phyloP scores from a whole-genome alignment of 2,888 invertebrate species.

The Nemurella pictetii region DNA sequence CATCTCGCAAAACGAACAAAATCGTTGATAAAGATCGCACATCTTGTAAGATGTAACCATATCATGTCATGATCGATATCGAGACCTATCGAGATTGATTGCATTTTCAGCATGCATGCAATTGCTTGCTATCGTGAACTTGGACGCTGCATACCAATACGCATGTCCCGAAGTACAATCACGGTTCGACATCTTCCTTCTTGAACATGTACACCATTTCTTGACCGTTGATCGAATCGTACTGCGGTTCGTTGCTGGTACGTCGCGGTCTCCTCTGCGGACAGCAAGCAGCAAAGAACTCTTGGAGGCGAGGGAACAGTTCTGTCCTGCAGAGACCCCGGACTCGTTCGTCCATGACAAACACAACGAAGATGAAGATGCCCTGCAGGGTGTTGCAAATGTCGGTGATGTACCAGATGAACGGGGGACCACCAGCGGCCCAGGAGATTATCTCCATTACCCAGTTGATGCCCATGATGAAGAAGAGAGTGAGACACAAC shows the following conservation, averaged over 20 bases:
- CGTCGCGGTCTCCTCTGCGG: neutral
- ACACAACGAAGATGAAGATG: constrained; percentile 38
- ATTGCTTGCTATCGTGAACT: neutral
- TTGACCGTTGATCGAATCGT: neutral
- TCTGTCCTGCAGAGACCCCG: neutral
- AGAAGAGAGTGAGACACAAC: constrained; percentile 62
- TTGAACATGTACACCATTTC: neutral
- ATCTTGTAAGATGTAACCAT: neutral
- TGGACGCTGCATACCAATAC: no score
- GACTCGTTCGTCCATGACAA: constrained; percentile 35
- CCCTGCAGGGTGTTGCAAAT: constrained; percentile 45
- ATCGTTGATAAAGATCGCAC: neutral
- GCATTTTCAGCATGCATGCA: neutral
- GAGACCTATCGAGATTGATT: neutral
- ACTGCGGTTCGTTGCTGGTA: neutral
- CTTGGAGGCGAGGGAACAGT: constrained; percentile 26
- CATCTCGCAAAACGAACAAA: neutral
- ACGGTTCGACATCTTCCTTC: neutral
- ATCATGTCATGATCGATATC: neutral
- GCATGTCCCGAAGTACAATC: neutral
- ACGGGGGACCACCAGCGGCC: constrained; percentile 56
- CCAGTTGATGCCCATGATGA: constrained; percentile 72
- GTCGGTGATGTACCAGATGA: constrained; percentile 45
- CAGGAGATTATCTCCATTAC: constrained; percentile 70
- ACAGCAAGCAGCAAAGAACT: constrained; percentile 1